Evolutionary conservation across 37 sponge, comb jelly and placozoan genomes (phyloP).

Genomic region (Chondrosia reniformis): DNA sequence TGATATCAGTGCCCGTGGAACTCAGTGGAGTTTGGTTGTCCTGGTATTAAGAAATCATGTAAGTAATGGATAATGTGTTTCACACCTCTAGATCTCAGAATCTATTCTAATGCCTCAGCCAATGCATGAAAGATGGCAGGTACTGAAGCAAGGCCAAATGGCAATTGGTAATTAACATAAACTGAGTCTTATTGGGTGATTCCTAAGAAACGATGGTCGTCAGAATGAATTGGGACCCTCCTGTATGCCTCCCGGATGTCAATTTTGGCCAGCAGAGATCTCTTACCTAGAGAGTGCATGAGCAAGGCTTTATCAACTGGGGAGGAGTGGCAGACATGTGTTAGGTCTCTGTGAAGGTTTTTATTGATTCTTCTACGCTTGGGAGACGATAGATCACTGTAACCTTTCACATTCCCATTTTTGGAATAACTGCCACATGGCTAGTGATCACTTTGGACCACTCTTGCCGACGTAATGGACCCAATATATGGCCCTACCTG

Average conservation of each 20-base stretch:
- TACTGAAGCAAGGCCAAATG: constrained; percentile 5
- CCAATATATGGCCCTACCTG: background rate
- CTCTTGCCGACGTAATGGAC: background rate
- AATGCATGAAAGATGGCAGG: background rate
- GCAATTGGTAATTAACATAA: background rate
- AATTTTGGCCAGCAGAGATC: constrained; percentile 11
- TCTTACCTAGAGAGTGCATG: background rate
- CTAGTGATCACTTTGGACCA: background rate
- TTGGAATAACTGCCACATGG: constrained; percentile 7
- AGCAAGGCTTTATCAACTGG: background rate
- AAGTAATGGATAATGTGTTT: constrained; percentile 1
- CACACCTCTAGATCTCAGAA: background rate
- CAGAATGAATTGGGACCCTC: background rate
- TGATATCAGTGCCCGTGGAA: no score
- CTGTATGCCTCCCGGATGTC: background rate
- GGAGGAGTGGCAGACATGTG: constrained; percentile 7
- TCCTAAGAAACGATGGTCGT: background rate
- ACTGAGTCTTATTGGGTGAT: background rate
- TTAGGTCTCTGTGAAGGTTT: constrained; percentile 8
- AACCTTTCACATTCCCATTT: background rate
- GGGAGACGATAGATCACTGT: constrained; percentile 11
- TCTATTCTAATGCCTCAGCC: constrained; percentile 27
- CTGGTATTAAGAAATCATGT: constrained; percentile 1
- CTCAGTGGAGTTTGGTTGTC: background rate
- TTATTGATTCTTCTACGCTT: constrained; percentile 1